Conservation (phyloP, 2,888 invertebrate species). For the Ochropleura plecta region DNA sequence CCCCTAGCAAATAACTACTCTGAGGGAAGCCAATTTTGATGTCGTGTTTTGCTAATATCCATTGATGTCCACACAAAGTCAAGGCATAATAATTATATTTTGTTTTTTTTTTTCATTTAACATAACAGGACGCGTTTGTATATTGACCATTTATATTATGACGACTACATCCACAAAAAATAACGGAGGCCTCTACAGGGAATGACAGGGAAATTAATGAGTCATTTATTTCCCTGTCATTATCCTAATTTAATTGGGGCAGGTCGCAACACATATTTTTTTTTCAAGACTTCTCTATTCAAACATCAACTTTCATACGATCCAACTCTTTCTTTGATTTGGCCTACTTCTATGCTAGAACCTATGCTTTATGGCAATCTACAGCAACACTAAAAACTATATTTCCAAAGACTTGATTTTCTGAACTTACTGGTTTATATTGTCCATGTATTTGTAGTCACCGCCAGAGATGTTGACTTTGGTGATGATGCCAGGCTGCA, state of each 20-base stretch:
- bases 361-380: neutral
- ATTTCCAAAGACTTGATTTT: neutral
- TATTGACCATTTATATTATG: neutral
- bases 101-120: neutral
- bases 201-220: no score
- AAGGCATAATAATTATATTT: neutral
- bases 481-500: slow-evolving; percentile 95
- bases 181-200: neutral
- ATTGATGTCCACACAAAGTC: neutral
- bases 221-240: neutral
- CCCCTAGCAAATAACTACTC: neutral
- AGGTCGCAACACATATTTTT: neutral
- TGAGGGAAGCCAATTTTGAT: neutral
- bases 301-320: neutral
- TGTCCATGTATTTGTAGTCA: slow-evolving; percentile 99
- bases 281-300: neutral
- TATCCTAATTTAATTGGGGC: neutral
- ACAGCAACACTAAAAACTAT: neutral
- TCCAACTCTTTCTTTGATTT: neutral
- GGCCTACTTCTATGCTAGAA: neutral
- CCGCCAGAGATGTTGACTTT: slow-evolving; percentile 96
- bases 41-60: neutral
- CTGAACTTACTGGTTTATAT: slow-evolving; percentile 95
- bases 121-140: neutral
- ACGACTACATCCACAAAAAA: neutral